Percentiles rank a stretch among this genome's conserved stretches.
Evolutionary conservation across 1,140 invertebrate genomes (phyloP).

Genomic region (Episyrphus balteatus): DNA sequence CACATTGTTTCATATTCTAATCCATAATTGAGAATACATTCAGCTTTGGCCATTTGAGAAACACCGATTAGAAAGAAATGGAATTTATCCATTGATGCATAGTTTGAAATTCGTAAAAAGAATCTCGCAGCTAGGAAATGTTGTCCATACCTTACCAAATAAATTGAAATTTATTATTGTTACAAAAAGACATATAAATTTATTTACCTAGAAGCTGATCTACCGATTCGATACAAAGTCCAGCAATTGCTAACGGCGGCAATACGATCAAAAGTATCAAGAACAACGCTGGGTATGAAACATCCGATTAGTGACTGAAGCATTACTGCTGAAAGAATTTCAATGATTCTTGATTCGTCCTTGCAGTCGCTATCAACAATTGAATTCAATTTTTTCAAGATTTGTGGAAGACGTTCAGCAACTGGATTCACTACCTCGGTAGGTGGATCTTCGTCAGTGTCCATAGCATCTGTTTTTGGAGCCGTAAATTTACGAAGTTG

Average conservation of each 20-base stretch:
- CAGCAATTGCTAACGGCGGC: slow-evolving; percentile 59
- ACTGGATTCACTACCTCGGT: slow-evolving; percentile 23
- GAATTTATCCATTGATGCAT: slow-evolving; percentile 78
- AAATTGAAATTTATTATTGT: too few species aligned
- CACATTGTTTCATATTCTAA: slow-evolving; percentile 21
- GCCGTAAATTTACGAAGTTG: slow-evolving; percentile 26
- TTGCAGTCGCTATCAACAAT: slow-evolving; percentile 16
- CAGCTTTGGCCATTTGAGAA: slow-evolving; percentile 55
- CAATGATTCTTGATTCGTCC: slow-evolving; percentile 19
- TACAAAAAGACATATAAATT: neutral
- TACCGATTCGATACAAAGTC: slow-evolving; percentile 75
- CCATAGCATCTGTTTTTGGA: slow-evolving; percentile 5
- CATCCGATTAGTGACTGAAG: slow-evolving; percentile 66
- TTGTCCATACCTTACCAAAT: slow-evolving; percentile 57
- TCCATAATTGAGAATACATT: slow-evolving; percentile 42
- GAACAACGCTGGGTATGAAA: slow-evolving; percentile 42
- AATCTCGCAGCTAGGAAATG: slow-evolving; percentile 59
- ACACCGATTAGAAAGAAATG: slow-evolving; percentile 83
- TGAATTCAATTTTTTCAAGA: slow-evolving; percentile 29
- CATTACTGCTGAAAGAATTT: slow-evolving; percentile 38
- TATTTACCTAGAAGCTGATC: slow-evolving; percentile 66
- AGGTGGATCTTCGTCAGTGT: neutral
- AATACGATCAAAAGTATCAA: slow-evolving; percentile 44
- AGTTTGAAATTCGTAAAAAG: slow-evolving; percentile 52
- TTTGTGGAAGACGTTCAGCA: slow-evolving; percentile 19